phyloP scores from a whole-genome alignment of 2,888 invertebrate species.

The Oscheius sp. region DNA sequence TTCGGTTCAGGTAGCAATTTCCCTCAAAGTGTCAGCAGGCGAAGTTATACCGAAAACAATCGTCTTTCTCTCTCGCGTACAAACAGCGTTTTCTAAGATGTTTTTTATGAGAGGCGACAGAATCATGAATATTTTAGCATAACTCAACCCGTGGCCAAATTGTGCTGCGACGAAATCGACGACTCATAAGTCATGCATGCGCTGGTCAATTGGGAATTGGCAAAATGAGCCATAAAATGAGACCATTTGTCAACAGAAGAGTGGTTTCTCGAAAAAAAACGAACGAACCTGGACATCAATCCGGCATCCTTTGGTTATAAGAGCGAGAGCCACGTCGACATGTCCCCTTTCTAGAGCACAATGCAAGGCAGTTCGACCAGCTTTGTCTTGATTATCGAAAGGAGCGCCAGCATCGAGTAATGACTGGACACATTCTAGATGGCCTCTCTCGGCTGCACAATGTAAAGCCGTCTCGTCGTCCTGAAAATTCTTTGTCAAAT shows the following conservation, averaged over 20 bases:
- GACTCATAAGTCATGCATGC: conserved; percentile 35
- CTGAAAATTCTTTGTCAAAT: conserved; percentile 66
- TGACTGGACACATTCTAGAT: conserved; percentile 77
- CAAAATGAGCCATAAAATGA: conserved; percentile 33
- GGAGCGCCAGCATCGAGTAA: conserved; percentile 76
- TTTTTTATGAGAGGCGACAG: background rate
- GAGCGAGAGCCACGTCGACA: conserved; percentile 77
- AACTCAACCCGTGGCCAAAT: conserved; percentile 18
- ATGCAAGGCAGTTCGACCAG: conserved; percentile 78
- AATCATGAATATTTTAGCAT: conserved; percentile 28
- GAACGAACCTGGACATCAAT: conserved; percentile 75
- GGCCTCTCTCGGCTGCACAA: conserved; percentile 77
- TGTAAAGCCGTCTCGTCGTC: conserved; percentile 78
- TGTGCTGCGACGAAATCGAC: conserved; percentile 20
- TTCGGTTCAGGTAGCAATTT: too few species aligned
- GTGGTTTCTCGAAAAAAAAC: background rate
- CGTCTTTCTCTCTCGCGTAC: background rate
- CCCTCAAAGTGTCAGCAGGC: too few species aligned
- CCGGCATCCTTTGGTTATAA: conserved; percentile 79
- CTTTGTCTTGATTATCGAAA: conserved; percentile 76
- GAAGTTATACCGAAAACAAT: background rate
- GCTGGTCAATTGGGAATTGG: conserved; percentile 29
- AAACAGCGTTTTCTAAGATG: background rate
- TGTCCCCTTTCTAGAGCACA: conserved; percentile 76
- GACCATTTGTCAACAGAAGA: conserved; percentile 16